These are phyloP conservation scores for Furnarius figulus DNA, from an alignment of 2,113 vertebrate genomes.

Conservation along the genomic window DNA sequence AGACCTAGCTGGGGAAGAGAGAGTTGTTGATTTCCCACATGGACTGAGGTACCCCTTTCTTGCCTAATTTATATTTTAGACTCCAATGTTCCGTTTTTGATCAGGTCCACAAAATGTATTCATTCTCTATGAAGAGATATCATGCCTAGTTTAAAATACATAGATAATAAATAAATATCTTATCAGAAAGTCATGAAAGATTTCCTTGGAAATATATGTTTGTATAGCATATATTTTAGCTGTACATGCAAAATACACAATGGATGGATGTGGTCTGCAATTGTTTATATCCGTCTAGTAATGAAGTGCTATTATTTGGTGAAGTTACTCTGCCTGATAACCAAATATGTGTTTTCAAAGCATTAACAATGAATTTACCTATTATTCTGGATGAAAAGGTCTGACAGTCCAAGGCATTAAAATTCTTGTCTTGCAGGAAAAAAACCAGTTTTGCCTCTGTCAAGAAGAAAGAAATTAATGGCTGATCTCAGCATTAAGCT, in stretches of 20 bases:
- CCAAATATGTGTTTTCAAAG: background rate
- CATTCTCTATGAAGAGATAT: background rate
- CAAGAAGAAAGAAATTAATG: background rate
- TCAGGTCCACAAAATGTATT: background rate
- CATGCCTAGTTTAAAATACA: background rate
- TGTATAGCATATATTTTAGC: background rate
- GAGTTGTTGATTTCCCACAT: rapidly evolving
- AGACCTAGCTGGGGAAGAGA: background rate
- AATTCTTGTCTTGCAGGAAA: background rate
- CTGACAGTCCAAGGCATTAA: background rate
- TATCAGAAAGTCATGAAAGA: background rate
- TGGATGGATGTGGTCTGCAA: background rate
- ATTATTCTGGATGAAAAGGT: background rate
- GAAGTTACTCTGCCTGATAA: background rate
- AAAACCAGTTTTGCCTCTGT: background rate
- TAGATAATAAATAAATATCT: background rate
- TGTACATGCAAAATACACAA: background rate
- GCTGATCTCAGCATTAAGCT: background rate
- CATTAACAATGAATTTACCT: background rate
- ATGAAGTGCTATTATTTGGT: background rate
- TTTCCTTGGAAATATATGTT: background rate
- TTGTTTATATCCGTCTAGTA: background rate
- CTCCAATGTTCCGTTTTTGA: background rate
- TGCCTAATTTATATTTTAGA: background rate
- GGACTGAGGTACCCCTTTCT: background rate